Conservation (phyloP, 2,888 invertebrate species). For the Reticulitermes lucifugus region DNA sequence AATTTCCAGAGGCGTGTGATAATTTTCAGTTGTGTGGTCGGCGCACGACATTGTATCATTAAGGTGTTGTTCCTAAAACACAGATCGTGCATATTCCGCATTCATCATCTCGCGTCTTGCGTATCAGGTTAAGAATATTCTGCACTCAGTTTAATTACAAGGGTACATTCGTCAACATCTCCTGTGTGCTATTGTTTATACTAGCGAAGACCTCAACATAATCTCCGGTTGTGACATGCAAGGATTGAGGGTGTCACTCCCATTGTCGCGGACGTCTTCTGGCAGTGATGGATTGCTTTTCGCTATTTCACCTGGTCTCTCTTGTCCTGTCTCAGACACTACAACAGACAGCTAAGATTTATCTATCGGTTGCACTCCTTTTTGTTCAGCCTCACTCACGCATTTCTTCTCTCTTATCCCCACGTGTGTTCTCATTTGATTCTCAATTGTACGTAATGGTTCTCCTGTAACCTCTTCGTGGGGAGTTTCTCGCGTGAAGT, state of each 20-base stretch:
- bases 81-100: not conserved
- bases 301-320: slow-evolving; percentile 9
- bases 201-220: not conserved
- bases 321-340: not conserved
- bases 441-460: not conserved
- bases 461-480: not conserved
- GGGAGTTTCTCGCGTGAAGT: too few relatives aligned
- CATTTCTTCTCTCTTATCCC: not conserved
- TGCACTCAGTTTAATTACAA: not conserved
- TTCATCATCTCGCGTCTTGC: slow-evolving; percentile 1
- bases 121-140: not conserved
- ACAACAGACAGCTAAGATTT: slow-evolving; percentile 1
- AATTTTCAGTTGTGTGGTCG: too few relatives aligned
- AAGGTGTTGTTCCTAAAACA: too few relatives aligned
- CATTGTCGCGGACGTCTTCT: not conserved
- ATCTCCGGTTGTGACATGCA: not conserved
- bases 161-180: not conserved
- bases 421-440: not conserved
- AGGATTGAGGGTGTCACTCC: slow-evolving; percentile 11
- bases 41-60: too few relatives aligned
- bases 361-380: slow-evolving; percentile 1
- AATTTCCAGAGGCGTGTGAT: too few relatives aligned
- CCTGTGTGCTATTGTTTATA: not conserved
- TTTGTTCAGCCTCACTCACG: not conserved
- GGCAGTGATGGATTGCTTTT: slow-evolving; percentile 6